Base-by-base conservation (phyloP, 2,797 vertebrate genomes). In the Eurystomus glaucurus region DNA sequence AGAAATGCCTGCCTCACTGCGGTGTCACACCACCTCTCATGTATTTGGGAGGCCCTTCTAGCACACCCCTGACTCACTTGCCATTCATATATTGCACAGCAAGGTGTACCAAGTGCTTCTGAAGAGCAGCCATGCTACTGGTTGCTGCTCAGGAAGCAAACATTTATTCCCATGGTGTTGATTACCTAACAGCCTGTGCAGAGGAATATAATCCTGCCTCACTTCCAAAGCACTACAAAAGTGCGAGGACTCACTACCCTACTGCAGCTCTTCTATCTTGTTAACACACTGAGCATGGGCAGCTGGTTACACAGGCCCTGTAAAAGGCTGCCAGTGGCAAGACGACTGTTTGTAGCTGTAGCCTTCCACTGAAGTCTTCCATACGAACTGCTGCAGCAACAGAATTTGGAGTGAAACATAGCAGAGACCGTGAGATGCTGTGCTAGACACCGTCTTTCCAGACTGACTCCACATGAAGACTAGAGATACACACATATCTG, bases 11-110 rank as follows among this genome's bases (percentile, higher is more conserved):
- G 23, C 48, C 25, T 84, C 52, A 17, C 50, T 1, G 1, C 0
- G 0, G 12, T n/a, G 18, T 70, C 48, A 13, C 11, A 10, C 7
- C 35, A 23, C 10, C 15, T 60, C 25, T 72, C 1, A 0, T n/a
- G 31, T 52, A 28, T 50, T 77, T 62, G 28, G 12, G 22, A 77
- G 35, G 19, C 48, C 14, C 22, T 90, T 68, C 41, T n/a, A 35
- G n/a, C 54, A 57, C 52, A 68, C 45, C 39, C 10, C 1, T 25
- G 23, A 11, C 43, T 78, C 22, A 6, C 22, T 28, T n/a, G 45
- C 31, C 33, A 54, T 29, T 31, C 10, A 15, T 28, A 14, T 26
- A 54, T 13, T 68, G 51, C 31, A 31, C 35, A 88, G 35, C 21
- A 70, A 70, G 39, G 10, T 41, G 43, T 35, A 45, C 41, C n/a